Percentiles rank a stretch among this genome's conserved stretches.
phyloP scores from a whole-genome alignment of 2,797 vertebrate genomes.

The Adelosebastes latens region DNA sequence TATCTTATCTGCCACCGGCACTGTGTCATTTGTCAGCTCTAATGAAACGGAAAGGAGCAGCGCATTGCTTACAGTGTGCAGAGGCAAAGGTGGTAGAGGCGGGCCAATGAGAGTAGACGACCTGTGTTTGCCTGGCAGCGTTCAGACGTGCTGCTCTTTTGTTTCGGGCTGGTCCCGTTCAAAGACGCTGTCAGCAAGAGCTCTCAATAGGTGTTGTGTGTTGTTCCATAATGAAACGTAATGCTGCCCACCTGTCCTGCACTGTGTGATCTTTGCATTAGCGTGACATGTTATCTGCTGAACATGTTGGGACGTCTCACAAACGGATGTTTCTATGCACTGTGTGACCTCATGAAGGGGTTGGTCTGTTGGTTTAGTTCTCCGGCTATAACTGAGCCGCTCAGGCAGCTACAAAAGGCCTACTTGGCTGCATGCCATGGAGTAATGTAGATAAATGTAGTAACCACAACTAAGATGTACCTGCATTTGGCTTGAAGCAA shows the following conservation, averaged over 20 bases:
- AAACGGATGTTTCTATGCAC: slow-evolving; percentile 41
- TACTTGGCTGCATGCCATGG: slow-evolving; percentile 3
- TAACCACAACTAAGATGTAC: slow-evolving; percentile 6
- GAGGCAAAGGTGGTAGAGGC: slow-evolving; percentile 45
- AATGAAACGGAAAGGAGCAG: slow-evolving; percentile 65
- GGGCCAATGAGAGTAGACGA: slow-evolving; percentile 16
- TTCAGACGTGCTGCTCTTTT: slow-evolving; percentile 56
- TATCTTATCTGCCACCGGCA: slow-evolving; percentile 62
- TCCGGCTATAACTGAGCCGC: neutral
- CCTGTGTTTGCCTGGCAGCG: slow-evolving; percentile 55
- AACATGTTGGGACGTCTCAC: slow-evolving; percentile 48
- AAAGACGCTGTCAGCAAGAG: slow-evolving; percentile 67
- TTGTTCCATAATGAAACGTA: slow-evolving; percentile 60
- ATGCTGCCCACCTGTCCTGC: slow-evolving; percentile 52
- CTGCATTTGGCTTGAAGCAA: neutral
- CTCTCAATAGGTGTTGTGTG: slow-evolving; percentile 50
- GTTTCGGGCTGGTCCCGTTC: slow-evolving; percentile 42
- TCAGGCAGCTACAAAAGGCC: neutral
- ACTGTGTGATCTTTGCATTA: slow-evolving; percentile 46
- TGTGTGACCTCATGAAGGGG: slow-evolving; percentile 5
- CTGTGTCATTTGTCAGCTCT: slow-evolving; percentile 71
- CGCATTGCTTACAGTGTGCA: slow-evolving; percentile 49
- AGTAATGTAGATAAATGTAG: neutral
- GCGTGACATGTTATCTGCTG: slow-evolving; percentile 39
- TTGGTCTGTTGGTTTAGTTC: neutral